Evolutionary conservation across 92 coral and sea anemone genomes (phyloP), one percentile per base, ranked within the genome.

Genomic region (Siderastrea siderea): DNA sequence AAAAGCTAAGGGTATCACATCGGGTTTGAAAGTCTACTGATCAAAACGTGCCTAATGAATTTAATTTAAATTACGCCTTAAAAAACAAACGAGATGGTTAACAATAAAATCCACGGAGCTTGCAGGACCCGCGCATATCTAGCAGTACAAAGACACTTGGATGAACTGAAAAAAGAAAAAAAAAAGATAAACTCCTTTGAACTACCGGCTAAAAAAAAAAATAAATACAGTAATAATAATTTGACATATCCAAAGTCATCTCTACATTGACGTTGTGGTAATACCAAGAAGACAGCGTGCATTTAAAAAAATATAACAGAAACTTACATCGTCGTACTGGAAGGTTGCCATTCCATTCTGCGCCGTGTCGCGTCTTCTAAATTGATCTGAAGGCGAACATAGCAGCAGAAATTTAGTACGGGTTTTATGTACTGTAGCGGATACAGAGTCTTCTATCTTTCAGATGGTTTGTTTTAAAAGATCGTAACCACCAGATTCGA

Each of bases 281-380:
- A 26, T 26, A 26, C 38, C 38, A 26, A 26, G 0, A 26, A 26
- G 38, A 26, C 38, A 26, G 38, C 38, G 38, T 26, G 0, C 38
- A 26, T 26, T 26, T 26, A 54, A 53, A 71, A 5, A 8, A 9
- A 44, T 13, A 61, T 13, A 52, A 66, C 38, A 54, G 67, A 51
- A 48, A 63, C 84, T 80, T 90, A 97, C 99, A 82, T 97, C 99
- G 58, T 97, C 99, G 68, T 95, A 97, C 68, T 83, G 92, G 70
- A 97, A 97, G 46, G 79, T 92, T 10, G 99, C 99, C 71, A 59
- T 38, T 6, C 99, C 99, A 48, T 78, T 93, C 51, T 89, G 93
- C 0, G 93, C 7, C 17, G 93, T 65, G 66, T 97, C 99, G 13
- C 99, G 95, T 26, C 97, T 84, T 81, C 96, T 88, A 73, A 97